Percentiles rank a stretch among this genome's conserved stretches.
These are phyloP conservation scores for Bradypus variegatus DNA, from an alignment of 2,797 vertebrate species.

Conservation along the genomic window DNA sequence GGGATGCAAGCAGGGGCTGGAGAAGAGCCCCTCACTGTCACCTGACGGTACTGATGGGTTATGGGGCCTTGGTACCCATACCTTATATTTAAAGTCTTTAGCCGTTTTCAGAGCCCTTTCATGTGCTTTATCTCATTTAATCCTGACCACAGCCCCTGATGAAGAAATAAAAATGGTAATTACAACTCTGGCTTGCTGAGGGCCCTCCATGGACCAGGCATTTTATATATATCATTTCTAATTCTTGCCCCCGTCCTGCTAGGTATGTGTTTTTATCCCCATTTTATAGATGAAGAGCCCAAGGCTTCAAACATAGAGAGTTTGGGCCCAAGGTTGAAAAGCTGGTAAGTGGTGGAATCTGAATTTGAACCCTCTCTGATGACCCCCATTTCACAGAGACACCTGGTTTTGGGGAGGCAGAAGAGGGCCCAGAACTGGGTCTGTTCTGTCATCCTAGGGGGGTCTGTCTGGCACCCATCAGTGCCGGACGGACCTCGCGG, in stretches of 20 bases:
- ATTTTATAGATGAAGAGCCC: not conserved
- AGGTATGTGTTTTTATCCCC: not conserved
- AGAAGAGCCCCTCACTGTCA: rapidly evolving
- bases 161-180: not conserved
- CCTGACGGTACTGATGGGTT: rapidly evolving
- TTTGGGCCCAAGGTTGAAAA: not conserved
- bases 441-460: not conserved
- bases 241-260: not conserved
- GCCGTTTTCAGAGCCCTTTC: not conserved
- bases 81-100: rapidly evolving
- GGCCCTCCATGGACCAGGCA: not conserved
- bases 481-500: not conserved
- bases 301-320: not conserved
- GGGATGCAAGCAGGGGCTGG: rapidly evolving
- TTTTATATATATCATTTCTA: not conserved
- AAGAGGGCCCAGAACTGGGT: not conserved
- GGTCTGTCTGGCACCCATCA: not conserved
- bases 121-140: rapidly evolving
- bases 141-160: too few species aligned
- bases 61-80: not conserved
- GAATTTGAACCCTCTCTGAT: not conserved
- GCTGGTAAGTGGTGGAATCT: not conserved
- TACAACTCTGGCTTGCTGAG: not conserved
- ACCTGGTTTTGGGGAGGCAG: not conserved
- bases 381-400: not conserved